A percentile compares a stretch with the other conserved stretches of the same genome.
These are phyloP conservation scores for Tetraodon nigroviridis DNA, from an alignment of 2,113 vertebrate species.

Conservation along the genomic window DNA sequence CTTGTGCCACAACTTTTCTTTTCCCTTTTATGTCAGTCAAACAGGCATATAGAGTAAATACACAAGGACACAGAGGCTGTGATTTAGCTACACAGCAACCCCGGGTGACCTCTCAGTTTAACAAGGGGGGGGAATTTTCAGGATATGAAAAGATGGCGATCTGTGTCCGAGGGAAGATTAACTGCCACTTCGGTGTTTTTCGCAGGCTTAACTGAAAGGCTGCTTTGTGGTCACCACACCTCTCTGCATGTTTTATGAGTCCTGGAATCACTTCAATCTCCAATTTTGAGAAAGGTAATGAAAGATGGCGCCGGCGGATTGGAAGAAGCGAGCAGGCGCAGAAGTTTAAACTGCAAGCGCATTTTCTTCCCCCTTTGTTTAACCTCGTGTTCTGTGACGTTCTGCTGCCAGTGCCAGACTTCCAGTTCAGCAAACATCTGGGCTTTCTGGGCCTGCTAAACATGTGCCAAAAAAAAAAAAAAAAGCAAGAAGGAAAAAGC, in stretches of 20 bases:
- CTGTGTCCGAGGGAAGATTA: not conserved
- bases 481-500: not conserved
- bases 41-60: no score
- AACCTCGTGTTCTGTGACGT: constrained; percentile 32
- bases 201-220: constrained; percentile 6
- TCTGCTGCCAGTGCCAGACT: constrained; percentile 46
- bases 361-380: constrained; percentile 24
- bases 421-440: constrained; percentile 74
- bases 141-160: constrained; percentile 5
- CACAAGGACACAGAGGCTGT: no score
- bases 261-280: constrained; percentile 14
- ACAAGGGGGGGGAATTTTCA: not conserved
- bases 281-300: constrained; percentile 2
- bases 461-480: constrained; percentile 17
- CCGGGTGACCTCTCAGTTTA: no score
- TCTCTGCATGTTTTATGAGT: constrained; percentile 35
- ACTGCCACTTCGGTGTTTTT: not conserved
- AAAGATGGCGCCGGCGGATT: not conserved
- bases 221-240: constrained; percentile 31
- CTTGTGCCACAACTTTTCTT: not conserved
- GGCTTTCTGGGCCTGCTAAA: constrained; percentile 34
- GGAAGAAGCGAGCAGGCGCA: constrained; percentile 11
- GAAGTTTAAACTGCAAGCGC: constrained; percentile 38
- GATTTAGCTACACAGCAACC: no score
- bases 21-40: not conserved